These are phyloP conservation scores for Tubulanus polymorphus DNA, from an alignment of 2,888 invertebrate genomes.

Conservation along the genomic window DNA sequence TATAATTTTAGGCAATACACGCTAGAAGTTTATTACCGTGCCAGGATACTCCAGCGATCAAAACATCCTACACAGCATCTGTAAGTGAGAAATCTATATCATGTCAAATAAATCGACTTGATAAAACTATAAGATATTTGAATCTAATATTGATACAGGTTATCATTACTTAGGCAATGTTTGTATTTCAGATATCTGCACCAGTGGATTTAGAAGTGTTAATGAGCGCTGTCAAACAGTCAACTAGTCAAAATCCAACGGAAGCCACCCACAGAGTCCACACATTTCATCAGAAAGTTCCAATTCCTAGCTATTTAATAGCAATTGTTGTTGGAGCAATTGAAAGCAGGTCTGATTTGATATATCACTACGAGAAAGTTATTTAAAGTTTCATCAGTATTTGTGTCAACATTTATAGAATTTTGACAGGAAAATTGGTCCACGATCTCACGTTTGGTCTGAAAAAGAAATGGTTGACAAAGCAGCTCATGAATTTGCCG, in stretches of 20 bases:
- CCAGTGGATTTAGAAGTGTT: constrained; percentile 73
- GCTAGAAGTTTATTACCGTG: constrained; percentile 86
- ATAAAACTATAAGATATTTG: neutral
- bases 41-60: constrained; percentile 87
- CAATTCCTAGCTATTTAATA: constrained; percentile 83
- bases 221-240: constrained; percentile 77
- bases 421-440: constrained; percentile 61
- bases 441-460: constrained; percentile 82
- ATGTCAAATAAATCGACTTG: too few species aligned
- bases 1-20: constrained; percentile 77
- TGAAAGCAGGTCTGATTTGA: constrained; percentile 51
- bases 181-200: constrained; percentile 62
- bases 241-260: constrained; percentile 22
- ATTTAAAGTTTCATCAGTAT: neutral
- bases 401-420: neutral
- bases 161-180: too few species aligned
- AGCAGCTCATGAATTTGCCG: constrained; percentile 83
- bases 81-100: too few species aligned
- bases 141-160: too few species aligned
- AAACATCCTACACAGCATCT: constrained; percentile 75
- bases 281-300: constrained; percentile 65
- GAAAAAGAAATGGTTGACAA: constrained; percentile 78
- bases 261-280: constrained; percentile 55
- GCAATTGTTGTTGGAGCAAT: constrained; percentile 84
- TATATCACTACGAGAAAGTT: neutral